phyloP scores from a whole-genome alignment of 2,888 invertebrate species.

The Malthinus seriepunctatus region DNA sequence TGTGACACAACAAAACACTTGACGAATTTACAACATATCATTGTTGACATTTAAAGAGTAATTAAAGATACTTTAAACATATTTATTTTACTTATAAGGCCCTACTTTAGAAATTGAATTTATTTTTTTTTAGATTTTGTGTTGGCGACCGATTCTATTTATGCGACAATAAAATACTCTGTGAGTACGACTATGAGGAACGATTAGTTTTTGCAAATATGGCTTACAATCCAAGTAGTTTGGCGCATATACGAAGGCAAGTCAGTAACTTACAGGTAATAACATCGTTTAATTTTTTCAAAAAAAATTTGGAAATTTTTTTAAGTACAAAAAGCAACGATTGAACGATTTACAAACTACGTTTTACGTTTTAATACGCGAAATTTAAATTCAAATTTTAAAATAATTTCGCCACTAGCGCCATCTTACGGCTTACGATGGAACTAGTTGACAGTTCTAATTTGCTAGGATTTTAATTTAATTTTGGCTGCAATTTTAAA shows the following conservation, averaged over 20 bases:
- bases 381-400: too few species aligned
- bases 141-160: constrained; percentile 92
- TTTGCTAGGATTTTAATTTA: too few species aligned
- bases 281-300: constrained; percentile 12
- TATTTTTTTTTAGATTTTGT: constrained; percentile 72
- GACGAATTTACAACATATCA: constrained; percentile 23
- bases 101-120: not conserved
- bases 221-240: constrained; percentile 83
- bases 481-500: too few species aligned
- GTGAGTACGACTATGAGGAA: constrained; percentile 94
- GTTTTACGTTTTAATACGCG: too few species aligned
- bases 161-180: constrained; percentile 91
- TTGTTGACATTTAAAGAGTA: constrained; percentile 14
- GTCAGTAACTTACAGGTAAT: constrained; percentile 65
- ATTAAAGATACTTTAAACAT: not conserved
- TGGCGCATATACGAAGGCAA: constrained; percentile 85
- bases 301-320: not conserved
- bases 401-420: too few species aligned
- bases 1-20: constrained; percentile 28
- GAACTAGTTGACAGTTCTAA: too few species aligned
- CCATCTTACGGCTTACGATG: too few species aligned
- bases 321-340: not conserved
- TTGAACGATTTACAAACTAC: too few species aligned
- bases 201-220: constrained; percentile 87
- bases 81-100: not conserved